phyloP scores from a whole-genome alignment of 2,888 invertebrate species.

The Phlogophora meticulosa region DNA sequence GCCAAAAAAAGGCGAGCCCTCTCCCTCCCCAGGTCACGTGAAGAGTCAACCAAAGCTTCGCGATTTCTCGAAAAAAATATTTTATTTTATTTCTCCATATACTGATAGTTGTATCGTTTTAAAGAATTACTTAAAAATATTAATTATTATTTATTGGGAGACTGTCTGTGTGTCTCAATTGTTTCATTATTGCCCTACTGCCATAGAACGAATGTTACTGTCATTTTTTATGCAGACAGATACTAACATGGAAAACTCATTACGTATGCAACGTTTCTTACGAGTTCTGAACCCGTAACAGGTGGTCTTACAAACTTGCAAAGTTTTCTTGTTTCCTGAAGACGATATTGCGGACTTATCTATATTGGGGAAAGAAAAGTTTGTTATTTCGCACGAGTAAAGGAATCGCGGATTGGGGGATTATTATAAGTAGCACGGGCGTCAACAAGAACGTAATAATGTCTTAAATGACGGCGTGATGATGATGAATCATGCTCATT shows the following conservation, averaged over 20 bases:
- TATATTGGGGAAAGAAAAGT: slow-evolving; percentile 22
- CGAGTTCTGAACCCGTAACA: slow-evolving; percentile 55
- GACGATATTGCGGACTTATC: slow-evolving; percentile 31
- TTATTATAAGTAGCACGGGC: neutral
- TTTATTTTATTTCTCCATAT: too few relatives aligned
- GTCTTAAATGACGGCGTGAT: too few relatives aligned
- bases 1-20: too few relatives aligned
- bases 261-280: slow-evolving; percentile 47
- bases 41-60: too few relatives aligned
- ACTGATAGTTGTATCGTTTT: too few relatives aligned
- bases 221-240: slow-evolving; percentile 26
- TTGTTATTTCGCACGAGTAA: slow-evolving; percentile 31
- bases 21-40: too few relatives aligned
- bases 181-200: slow-evolving; percentile 3
- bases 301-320: slow-evolving; percentile 46
- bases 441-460: too few relatives aligned
- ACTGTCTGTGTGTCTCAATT: slow-evolving; percentile 5
- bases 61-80: too few relatives aligned
- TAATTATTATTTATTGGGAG: too few relatives aligned
- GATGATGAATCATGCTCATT: too few relatives aligned
- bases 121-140: too few relatives aligned
- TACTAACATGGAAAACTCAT: slow-evolving; percentile 46
- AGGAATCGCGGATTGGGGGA: slow-evolving; percentile 15
- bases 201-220: neutral
- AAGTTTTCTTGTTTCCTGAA: slow-evolving; percentile 48